These are phyloP conservation scores for Amphipyra berbera DNA, from an alignment of 2,888 invertebrate species.

Conservation along the genomic window DNA sequence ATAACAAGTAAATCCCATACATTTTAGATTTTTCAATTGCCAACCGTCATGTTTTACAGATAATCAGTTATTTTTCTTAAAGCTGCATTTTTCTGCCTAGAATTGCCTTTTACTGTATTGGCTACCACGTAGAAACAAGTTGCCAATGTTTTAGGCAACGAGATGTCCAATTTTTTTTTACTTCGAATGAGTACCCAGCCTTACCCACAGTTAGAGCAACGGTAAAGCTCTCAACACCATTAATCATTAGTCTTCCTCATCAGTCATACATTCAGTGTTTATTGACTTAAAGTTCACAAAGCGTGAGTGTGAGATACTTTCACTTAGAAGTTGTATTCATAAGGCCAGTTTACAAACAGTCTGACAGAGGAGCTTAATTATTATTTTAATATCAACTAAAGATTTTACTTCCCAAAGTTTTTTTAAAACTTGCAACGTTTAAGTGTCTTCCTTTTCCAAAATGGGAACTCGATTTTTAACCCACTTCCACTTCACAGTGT, in stretches of 20 bases:
- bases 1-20: too few relatives aligned
- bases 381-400: conserved; percentile 1
- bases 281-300: conserved; percentile 60
- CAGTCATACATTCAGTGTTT: conserved; percentile 62
- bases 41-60: too few relatives aligned
- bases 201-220: conserved; percentile 51
- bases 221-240: conserved; percentile 63
- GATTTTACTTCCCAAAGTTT: background rate
- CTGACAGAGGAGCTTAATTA: background rate
- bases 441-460: too few relatives aligned
- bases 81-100: too few relatives aligned
- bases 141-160: background rate
- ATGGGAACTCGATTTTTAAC: too few relatives aligned
- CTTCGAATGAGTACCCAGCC: conserved; percentile 36
- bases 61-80: too few relatives aligned
- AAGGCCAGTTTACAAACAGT: conserved; percentile 13
- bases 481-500: too few relatives aligned
- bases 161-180: background rate
- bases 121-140: background rate
- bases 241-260: conserved; percentile 67
- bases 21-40: too few relatives aligned
- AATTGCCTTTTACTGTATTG: background rate
- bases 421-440: too few relatives aligned
- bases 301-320: conserved; percentile 53
- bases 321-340: conserved; percentile 43